phyloP scores from a whole-genome alignment of 2,888 invertebrate genomes.

The Drosophila peninsularis region DNA sequence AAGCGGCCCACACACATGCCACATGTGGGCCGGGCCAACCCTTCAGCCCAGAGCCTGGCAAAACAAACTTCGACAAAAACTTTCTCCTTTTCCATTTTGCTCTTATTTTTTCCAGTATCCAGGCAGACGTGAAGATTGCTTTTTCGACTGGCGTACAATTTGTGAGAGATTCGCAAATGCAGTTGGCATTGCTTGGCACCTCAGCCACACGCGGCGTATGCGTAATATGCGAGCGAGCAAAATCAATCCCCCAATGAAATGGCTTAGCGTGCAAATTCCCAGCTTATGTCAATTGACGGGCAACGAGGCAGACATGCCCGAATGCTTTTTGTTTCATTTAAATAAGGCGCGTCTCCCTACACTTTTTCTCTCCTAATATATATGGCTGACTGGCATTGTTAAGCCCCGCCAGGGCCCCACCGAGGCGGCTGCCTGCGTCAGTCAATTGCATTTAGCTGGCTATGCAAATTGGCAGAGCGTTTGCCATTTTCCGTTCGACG shows the following conservation, averaged over 20 bases:
- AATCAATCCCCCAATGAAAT: conserved; percentile 63
- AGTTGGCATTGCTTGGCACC: conserved; percentile 46
- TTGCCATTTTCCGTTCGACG: conserved; percentile 44
- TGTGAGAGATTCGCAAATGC: conserved; percentile 34
- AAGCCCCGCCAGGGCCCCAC: conserved; percentile 52
- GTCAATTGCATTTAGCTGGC: conserved; percentile 70
- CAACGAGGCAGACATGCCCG: conserved; percentile 56
- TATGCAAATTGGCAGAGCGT: conserved; percentile 66
- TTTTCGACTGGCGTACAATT: conserved; percentile 10
- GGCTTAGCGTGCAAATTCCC: conserved; percentile 69
- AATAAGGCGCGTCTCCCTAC: conserved; percentile 37
- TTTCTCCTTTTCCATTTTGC: conserved; percentile 34
- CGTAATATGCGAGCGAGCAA: conserved; percentile 51
- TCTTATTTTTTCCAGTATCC: conserved; percentile 12
- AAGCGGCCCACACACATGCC: conserved; percentile 19
- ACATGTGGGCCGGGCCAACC: conserved; percentile 30
- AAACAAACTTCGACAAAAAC: conserved; percentile 52
- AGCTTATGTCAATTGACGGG: conserved; percentile 70
- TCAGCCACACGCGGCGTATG: conserved; percentile 46
- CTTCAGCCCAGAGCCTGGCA: conserved; percentile 27
- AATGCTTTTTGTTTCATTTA: conserved; percentile 59
- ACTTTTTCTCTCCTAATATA: conserved; percentile 3
- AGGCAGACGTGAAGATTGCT: conserved; percentile 18
- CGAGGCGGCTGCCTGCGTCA: no score
- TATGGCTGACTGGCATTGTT: conserved; percentile 33